A percentile compares a stretch with the other conserved stretches of the same genome.
These are phyloP conservation scores for Panulirus ornatus DNA, from an alignment of 1,140 invertebrate species.

Conservation along the genomic window DNA sequence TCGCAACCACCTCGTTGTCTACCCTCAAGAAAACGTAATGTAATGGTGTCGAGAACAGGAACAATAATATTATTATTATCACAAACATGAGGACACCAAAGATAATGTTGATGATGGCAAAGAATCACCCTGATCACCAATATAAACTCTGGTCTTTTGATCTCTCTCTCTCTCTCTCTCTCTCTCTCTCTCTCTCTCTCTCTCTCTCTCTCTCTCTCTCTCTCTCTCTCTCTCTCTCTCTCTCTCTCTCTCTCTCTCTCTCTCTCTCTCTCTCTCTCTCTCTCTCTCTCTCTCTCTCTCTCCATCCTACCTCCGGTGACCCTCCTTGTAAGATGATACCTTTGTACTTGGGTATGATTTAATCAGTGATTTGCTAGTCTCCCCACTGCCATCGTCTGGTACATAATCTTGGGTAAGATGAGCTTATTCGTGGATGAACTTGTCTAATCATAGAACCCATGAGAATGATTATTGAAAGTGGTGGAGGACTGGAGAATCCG, in stretches of 20 bases:
- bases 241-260: background rate
- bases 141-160: background rate
- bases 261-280: background rate
- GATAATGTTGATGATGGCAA: background rate
- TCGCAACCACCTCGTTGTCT: background rate
- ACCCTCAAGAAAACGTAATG: background rate
- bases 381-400: background rate
- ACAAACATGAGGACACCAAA: background rate
- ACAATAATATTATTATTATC: background rate
- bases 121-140: background rate
- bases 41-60: background rate
- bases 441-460: background rate
- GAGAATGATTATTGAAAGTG: no score
- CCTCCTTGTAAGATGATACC: background rate
- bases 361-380: background rate
- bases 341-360: background rate
- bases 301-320: background rate
- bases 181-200: conserved; percentile 29
- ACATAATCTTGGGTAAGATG: background rate
- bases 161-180: conserved; percentile 27
- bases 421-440: background rate
- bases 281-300: conserved; percentile 6
- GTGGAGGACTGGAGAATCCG: no score
- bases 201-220: conserved; percentile 31
- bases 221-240: conserved; percentile 44